phyloP scores from a whole-genome alignment of 2,888 invertebrate genomes.

The Silvanus unidentatus region DNA sequence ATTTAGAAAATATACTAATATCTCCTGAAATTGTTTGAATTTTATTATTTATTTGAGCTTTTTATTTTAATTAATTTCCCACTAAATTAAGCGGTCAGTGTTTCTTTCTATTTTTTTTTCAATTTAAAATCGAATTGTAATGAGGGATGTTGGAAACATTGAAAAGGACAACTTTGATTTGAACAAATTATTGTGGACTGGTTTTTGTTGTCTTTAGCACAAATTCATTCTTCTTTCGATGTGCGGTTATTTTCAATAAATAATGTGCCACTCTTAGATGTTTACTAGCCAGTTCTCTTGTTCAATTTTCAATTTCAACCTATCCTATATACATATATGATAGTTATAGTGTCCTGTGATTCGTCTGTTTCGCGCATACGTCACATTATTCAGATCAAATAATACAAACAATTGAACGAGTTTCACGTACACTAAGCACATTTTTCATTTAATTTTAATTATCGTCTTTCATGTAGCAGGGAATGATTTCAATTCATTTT shows the following conservation, averaged over 20 bases:
- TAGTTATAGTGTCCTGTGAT: slow-evolving; percentile 14
- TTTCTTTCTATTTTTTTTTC: no score
- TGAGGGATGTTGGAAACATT: not conserved
- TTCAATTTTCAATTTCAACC: slow-evolving; percentile 21
- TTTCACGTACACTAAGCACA: not conserved
- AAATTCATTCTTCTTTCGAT: no score
- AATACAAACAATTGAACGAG: slow-evolving; percentile 21
- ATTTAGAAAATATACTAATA: slow-evolving; percentile 22
- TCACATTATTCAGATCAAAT: slow-evolving; percentile 18
- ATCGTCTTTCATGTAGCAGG: not conserved
- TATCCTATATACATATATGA: no score
- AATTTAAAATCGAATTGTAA: no score
- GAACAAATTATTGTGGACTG: no score
- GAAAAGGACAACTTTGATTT: no score
- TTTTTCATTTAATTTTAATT: not conserved
- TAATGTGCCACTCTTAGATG: no score
- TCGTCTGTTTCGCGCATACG: slow-evolving; percentile 25
- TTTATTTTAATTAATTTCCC: no score
- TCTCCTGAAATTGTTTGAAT: slow-evolving; percentile 15
- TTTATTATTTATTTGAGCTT: slow-evolving; percentile 7
- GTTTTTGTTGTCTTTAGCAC: no score
- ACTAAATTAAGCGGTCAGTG: no score
- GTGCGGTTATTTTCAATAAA: no score
- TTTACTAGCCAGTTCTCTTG: slow-evolving; percentile 12
- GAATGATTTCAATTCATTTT: no score